These are phyloP conservation scores for Odontothrips loti DNA, from an alignment of 2,888 invertebrate genomes.

Conservation along the genomic window DNA sequence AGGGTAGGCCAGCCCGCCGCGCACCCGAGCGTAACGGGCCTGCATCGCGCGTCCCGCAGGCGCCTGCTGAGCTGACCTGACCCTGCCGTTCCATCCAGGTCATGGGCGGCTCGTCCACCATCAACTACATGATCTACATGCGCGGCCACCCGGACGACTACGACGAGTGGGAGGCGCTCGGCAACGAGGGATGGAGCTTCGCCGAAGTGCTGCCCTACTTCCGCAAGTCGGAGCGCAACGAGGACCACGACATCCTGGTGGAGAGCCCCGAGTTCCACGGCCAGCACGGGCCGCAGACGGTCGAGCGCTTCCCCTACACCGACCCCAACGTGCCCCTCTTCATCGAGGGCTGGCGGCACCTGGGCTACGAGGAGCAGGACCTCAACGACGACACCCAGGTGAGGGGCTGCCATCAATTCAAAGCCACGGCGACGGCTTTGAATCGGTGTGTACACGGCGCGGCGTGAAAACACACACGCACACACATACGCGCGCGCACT, in stretches of 20 bases:
- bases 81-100: not conserved
- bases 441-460: too few relatives aligned
- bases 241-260: conserved; percentile 50
- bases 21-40: too few relatives aligned
- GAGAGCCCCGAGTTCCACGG: conserved; percentile 56
- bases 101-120: conserved; percentile 49
- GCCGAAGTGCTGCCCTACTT: conserved; percentile 65
- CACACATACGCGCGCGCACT: too few relatives aligned
- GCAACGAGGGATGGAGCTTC: conserved; percentile 56
- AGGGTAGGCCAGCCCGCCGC: too few relatives aligned
- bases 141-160: conserved; percentile 45
- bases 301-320: conserved; percentile 60
- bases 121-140: conserved; percentile 50
- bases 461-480: too few relatives aligned
- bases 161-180: conserved; percentile 46
- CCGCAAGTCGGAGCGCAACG: conserved; percentile 61
- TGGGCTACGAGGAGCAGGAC: conserved; percentile 49
- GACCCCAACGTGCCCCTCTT: conserved; percentile 55
- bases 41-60: too few relatives aligned
- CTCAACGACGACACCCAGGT: conserved; percentile 38
- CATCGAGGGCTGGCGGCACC: conserved; percentile 56
- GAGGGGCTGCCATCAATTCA: not conserved
- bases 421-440: too few relatives aligned
- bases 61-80: too few relatives aligned
- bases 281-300: conserved; percentile 58